A percentile compares a stretch with the other conserved stretches of the same genome.
Evolutionary conservation across 2,113 vertebrate genomes (phyloP).

Genomic region (Gallinago paraguaiae): DNA sequence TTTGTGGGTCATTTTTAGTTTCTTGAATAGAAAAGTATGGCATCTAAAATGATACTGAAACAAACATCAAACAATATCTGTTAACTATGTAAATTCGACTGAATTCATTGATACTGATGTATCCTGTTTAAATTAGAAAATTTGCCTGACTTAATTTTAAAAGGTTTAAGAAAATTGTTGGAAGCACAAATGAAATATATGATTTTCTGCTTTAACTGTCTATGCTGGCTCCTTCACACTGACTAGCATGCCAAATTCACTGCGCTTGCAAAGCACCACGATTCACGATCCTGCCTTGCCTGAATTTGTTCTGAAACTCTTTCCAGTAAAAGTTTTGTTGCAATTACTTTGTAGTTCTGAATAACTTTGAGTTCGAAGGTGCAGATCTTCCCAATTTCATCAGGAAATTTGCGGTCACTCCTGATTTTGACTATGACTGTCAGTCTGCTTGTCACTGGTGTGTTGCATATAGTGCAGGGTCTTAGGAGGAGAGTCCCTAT

Average conservation of each 20-base stretch:
- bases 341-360: background rate
- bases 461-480: background rate
- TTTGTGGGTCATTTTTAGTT: background rate
- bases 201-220: background rate
- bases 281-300: background rate
- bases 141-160: background rate
- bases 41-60: background rate
- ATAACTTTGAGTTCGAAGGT: background rate
- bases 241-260: background rate
- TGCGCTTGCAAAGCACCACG: background rate
- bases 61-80: background rate
- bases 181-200: background rate
- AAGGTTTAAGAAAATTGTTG: background rate
- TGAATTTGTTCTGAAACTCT: background rate
- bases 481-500: background rate
- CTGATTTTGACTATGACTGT: background rate
- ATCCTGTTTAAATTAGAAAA: background rate
- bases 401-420: background rate
- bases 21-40: background rate
- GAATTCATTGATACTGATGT: background rate
- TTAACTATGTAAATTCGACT: background rate
- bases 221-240: background rate
- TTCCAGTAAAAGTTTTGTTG: background rate
- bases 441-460: background rate
- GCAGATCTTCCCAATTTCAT: background rate